phyloP scores from a whole-genome alignment of 2,113 vertebrate genomes.

The Entomyzon cyanotis region DNA sequence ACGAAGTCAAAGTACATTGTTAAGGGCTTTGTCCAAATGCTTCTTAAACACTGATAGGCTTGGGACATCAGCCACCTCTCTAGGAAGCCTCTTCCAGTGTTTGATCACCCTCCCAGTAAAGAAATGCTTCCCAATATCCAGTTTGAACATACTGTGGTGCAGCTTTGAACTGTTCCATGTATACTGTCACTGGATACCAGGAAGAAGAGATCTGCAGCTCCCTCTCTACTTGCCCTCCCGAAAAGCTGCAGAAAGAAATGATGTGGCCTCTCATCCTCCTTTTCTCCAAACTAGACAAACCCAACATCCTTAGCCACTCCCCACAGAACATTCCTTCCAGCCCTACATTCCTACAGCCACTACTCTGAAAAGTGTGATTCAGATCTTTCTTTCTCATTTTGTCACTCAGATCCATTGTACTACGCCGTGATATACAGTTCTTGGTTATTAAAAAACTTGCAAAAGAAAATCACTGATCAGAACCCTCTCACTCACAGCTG shows the following conservation, averaged over 20 bases:
- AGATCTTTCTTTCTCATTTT: neutral
- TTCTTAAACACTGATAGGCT: neutral
- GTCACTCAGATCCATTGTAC: neutral
- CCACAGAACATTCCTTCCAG: neutral
- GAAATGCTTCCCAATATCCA: neutral
- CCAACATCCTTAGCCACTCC: rapidly evolving
- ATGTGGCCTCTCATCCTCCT: rapidly evolving
- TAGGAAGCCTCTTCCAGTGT: neutral
- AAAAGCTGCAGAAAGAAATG: neutral
- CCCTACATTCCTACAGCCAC: neutral
- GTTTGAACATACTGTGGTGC: rapidly evolving
- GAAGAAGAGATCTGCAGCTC: neutral
- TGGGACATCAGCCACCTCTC: rapidly evolving
- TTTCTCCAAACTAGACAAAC: neutral
- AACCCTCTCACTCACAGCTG: neutral
- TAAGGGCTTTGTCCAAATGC: neutral
- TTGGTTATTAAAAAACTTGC: neutral
- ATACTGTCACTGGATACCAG: too few species aligned
- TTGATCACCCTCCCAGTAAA: neutral
- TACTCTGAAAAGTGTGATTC: neutral
- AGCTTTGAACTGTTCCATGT: rapidly evolving
- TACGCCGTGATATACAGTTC: neutral
- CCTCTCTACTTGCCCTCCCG: neutral
- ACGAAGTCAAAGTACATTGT: neutral
- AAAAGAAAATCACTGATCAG: neutral